Conservation (phyloP, 1,140 invertebrate genomes). For the Drosophila jambulina region DNA sequence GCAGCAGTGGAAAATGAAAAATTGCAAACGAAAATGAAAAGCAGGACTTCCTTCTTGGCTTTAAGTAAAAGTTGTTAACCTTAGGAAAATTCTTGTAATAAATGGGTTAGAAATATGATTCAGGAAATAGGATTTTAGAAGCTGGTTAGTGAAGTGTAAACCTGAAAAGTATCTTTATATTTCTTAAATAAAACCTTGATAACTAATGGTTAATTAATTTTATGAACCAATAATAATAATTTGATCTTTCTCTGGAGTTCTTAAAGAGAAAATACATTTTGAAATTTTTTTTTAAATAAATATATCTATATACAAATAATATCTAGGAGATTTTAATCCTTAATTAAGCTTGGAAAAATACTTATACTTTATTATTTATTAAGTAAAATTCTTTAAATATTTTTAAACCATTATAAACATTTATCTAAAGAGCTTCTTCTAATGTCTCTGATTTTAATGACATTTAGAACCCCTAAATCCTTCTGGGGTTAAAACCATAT, state of each 20-base stretch:
- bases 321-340: too few relatives aligned
- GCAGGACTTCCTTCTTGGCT: not conserved
- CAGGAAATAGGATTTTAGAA: not conserved
- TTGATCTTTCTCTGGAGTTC: too few relatives aligned
- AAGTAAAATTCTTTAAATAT: not conserved
- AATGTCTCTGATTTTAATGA: not conserved
- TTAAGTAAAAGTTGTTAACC: not conserved
- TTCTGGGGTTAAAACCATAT: slow-evolving; percentile 19
- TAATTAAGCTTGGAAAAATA: too few relatives aligned
- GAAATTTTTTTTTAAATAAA: too few relatives aligned
- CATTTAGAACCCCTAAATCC: not conserved
- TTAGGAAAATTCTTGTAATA: not conserved
- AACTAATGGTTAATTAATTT: too few relatives aligned
- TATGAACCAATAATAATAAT: too few relatives aligned
- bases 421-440: not conserved
- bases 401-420: not conserved
- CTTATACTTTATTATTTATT: not conserved
- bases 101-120: not conserved
- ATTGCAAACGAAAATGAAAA: slow-evolving; percentile 25
- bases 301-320: too few relatives aligned
- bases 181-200: not conserved
- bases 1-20: slow-evolving; percentile 8
- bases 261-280: too few relatives aligned
- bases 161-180: too few relatives aligned
- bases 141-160: too few relatives aligned